Evolutionary conservation across 2,797 vertebrate species (phyloP), one percentile per base, ranked within the genome.

Genomic region (Gymnoscopelus microlampas): DNA sequence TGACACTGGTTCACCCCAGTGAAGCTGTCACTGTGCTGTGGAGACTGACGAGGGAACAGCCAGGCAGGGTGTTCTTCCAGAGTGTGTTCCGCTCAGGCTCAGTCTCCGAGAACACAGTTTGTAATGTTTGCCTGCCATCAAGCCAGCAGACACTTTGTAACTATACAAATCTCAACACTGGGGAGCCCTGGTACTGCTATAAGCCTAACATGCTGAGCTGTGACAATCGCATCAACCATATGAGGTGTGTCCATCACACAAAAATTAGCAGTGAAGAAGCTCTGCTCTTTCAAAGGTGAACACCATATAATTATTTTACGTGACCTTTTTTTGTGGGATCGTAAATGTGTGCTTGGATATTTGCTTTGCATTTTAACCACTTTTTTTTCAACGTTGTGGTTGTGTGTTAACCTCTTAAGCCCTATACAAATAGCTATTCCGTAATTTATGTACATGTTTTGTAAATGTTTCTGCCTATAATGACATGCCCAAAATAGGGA

Each of bases 151-250:
- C 94, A 0, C 72, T 94, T 29, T 96, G 96, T 79, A 96, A 96
- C 81, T 96, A 93, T 73, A 96, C 95, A 19, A 95, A 96, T 74
- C 87, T 88, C 50, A 90, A 94, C 64, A 96, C 94, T 0, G 95
- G 95, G 13, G 96, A 96, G 71, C 95, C 96, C 0, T 96, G 96
- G 96, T 96, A 95, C 87, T 96, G 95, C 74, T 95, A 95, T 56
- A 96, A 95, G 63, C 96, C 96, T 56, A 93, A 93, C 72, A 92
- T 94, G 63, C 88, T 96, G 12, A 83, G 93, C 26, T 96, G 96
- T 80, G 91, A 92, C 68, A 94, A 87, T 68, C 89, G 95, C 65
- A 92, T 96, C 74, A 95, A 88, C 84, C 96, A 96, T 64, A 93
- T 89, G 72, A 96, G 96, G 85, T 95, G 95, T 0, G 95, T 94